phyloP scores from a whole-genome alignment of 2,797 vertebrate species.

The Leuciscus waleckii region DNA sequence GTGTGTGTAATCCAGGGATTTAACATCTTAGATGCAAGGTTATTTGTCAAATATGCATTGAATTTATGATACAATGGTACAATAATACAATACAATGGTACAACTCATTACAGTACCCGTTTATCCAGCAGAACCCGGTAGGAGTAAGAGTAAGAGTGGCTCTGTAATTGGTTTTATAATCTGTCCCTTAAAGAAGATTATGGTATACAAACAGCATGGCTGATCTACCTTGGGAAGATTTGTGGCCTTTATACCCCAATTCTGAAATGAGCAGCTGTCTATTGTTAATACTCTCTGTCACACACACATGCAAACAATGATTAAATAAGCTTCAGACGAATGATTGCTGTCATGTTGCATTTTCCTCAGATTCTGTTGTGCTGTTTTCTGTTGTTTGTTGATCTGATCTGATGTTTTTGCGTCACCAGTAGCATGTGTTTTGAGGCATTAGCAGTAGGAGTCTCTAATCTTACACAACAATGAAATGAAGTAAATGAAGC shows the following conservation, averaged over 20 bases:
- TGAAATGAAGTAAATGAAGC: conserved; percentile 23
- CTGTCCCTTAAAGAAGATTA: conserved; percentile 55
- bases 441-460: conserved; percentile 17
- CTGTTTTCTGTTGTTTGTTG: conserved; percentile 49
- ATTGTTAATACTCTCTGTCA: conserved; percentile 26
- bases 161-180: conserved; percentile 50
- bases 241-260: conserved; percentile 14
- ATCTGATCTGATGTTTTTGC: conserved; percentile 31
- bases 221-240: conserved; percentile 29
- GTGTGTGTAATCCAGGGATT: conserved; percentile 9
- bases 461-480: conserved; percentile 41
- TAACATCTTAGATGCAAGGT: conserved; percentile 8
- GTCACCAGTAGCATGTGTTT: conserved; percentile 43
- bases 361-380: conserved; percentile 30
- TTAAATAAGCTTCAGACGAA: conserved; percentile 2
- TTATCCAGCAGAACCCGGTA: not conserved
- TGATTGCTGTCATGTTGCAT: not conserved
- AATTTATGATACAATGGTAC: not conserved
- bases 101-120: not conserved
- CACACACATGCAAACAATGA: conserved; percentile 10
- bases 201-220: conserved; percentile 44
- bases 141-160: not conserved
- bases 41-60: not conserved
- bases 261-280: conserved; percentile 53
- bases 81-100: not conserved